Evolutionary conservation across 1,140 invertebrate genomes (phyloP), one percentile per base, ranked within the genome.

Genomic region (Harpegnathos saltator): DNA sequence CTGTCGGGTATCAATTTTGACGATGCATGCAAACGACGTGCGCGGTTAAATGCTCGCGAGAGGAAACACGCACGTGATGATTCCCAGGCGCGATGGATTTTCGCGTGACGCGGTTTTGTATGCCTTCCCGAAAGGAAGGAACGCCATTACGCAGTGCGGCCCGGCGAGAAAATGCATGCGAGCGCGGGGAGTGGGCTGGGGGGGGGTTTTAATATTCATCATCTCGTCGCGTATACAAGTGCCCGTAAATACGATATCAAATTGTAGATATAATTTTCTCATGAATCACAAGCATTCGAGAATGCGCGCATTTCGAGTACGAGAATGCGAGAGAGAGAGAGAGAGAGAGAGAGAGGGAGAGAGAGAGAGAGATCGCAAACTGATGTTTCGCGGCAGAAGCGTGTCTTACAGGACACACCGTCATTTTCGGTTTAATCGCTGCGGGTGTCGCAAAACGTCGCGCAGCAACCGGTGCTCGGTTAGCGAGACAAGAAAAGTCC

Each of bases 61-160:
- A 48, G 81, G 61, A 29, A 75, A 83, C 71, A 65, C 71, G 50
- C 81, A 63, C 50, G 63, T 50, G 74, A 80, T 69, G 61, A 69
- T 80, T 78, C 74, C 71, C 82, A 80, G 61, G 54, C 62, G 82
- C 72, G 82, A 77, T 66, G 29, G 72, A 83, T 82, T 82, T 74
- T 29, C 69, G 44, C 58, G 24, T 14, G 78, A 44, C 24, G 24
- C 29, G 26, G 9, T 80, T 69, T 80, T 52, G 44, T 26, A 44
- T 56, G 48, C 15, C 69, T 74, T 61, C 44, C 38, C 24, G 38
- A 56, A 81, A 29, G 54, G 24, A 71, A 52, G 24, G 11, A 73
- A 52, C 15, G 24, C 14, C 50, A 73, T 58, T 58, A 56, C 33
- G 29, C 33, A 63, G 17, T 17, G 5, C 26, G 29, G 3, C n/a